These are phyloP conservation scores for Pseudobourletiella spinata DNA, from an alignment of 1,140 invertebrate species.

Conservation along the genomic window DNA sequence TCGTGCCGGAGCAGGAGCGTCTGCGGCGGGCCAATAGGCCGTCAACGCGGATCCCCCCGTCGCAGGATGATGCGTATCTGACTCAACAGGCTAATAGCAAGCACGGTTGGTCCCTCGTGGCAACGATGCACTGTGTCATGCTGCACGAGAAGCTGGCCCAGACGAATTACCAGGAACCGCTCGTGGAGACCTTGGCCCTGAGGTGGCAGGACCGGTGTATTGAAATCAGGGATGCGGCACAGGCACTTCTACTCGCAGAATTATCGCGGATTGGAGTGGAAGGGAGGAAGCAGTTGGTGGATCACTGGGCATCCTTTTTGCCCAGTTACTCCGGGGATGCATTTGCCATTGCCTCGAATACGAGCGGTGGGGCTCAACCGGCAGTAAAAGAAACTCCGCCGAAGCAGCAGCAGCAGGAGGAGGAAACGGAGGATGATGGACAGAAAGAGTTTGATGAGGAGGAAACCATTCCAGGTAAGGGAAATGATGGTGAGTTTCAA, in stretches of 20 bases:
- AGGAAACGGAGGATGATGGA: slow-evolving; percentile 15
- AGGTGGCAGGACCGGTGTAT: slow-evolving; percentile 98
- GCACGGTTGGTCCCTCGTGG: slow-evolving; percentile 91
- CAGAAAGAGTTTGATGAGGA: slow-evolving; percentile 32
- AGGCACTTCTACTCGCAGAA: slow-evolving; percentile 89
- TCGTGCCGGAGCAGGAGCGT: slow-evolving; percentile 73
- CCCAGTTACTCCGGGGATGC: slow-evolving; percentile 55
- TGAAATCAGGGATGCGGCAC: slow-evolving; percentile 90
- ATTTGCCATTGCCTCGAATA: slow-evolving; percentile 21
- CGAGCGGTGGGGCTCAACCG: background rate
- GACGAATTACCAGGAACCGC: slow-evolving; percentile 76
- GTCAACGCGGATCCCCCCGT: background rate
- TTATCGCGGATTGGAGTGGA: slow-evolving; percentile 80
- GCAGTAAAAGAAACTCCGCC: background rate
- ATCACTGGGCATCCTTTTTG: slow-evolving; percentile 79
- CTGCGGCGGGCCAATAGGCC: slow-evolving; percentile 44
- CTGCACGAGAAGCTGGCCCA: slow-evolving; percentile 79
- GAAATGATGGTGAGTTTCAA: background rate
- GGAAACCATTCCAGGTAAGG: slow-evolving; percentile 35
- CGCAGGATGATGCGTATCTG: slow-evolving; percentile 60
- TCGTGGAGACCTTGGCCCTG: slow-evolving; percentile 93
- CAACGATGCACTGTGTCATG: slow-evolving; percentile 90
- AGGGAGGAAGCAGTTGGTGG: slow-evolving; percentile 83
- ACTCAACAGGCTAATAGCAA: slow-evolving; percentile 85
- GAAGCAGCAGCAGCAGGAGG: background rate